Percentiles rank a stretch among this genome's conserved stretches.
Evolutionary conservation across 2,888 invertebrate species (phyloP).

Genomic region (Euphydryas editha): DNA sequence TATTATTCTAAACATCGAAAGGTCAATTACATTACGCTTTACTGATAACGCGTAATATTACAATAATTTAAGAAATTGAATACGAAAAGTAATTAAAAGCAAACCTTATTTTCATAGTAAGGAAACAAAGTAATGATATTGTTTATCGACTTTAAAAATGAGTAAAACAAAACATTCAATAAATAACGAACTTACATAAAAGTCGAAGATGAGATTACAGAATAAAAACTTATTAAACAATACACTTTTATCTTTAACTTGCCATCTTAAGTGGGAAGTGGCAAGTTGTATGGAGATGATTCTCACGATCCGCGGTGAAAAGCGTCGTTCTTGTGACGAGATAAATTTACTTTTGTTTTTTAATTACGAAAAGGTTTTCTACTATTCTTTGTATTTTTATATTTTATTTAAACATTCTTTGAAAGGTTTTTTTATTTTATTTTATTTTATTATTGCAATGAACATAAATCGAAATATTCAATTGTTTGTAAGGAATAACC

Average conservation of each 20-base stretch:
- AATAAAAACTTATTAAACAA: constrained; percentile 27
- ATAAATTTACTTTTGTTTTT: constrained; percentile 28
- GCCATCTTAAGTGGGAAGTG: constrained; percentile 32
- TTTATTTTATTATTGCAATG: too few species aligned
- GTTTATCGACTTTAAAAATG: not conserved
- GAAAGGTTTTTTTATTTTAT: not conserved
- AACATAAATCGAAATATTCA: too few species aligned
- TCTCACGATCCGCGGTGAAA: constrained; percentile 46
- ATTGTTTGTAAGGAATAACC: too few species aligned
- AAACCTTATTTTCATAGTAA: not conserved
- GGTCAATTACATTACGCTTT: too few species aligned
- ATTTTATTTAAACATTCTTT: not conserved
- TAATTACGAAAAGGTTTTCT: constrained; percentile 12
- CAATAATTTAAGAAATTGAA: too few species aligned
- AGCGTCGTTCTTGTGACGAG: constrained; percentile 40
- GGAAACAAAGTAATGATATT: not conserved
- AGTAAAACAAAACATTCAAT: constrained; percentile 2
- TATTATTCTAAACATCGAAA: too few species aligned
- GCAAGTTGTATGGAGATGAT: constrained; percentile 20
- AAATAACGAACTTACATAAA: not conserved
- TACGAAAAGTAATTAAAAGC: too few species aligned
- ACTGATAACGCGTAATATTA: too few species aligned
- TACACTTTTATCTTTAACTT: constrained; percentile 28
- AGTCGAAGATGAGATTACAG: constrained; percentile 17
- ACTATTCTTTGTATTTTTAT: constrained; percentile 1